A percentile compares a stretch with the other conserved stretches of the same genome.
Evolutionary conservation across 2,888 invertebrate species (phyloP).

Genomic region (Phoronis australis): DNA sequence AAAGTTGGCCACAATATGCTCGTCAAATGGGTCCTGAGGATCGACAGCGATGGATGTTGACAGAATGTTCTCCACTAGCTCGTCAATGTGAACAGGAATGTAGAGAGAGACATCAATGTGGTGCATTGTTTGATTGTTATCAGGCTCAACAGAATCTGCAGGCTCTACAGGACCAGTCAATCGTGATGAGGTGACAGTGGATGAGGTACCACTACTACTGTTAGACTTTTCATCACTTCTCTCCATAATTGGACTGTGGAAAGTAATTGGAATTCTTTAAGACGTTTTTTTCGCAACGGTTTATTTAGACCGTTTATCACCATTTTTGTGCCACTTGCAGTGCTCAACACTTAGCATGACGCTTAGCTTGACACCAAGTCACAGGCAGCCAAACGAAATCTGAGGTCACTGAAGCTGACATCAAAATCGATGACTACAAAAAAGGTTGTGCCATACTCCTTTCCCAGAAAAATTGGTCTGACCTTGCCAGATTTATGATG

Average conservation of each 20-base stretch:
- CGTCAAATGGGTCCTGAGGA: conserved; percentile 71
- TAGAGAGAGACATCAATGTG: conserved; percentile 36
- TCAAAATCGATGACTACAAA: too few relatives aligned
- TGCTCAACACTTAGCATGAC: too few relatives aligned
- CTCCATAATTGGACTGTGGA: conserved; percentile 46
- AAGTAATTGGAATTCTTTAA: background rate
- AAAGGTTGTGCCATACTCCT: too few relatives aligned
- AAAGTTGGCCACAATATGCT: conserved; percentile 64
- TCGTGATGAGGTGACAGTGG: background rate
- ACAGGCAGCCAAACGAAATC: too few relatives aligned
- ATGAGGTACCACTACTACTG: conserved; percentile 17
- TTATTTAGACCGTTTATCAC: too few relatives aligned
- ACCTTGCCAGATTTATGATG: too few relatives aligned
- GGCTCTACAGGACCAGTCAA: background rate
- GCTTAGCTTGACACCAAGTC: too few relatives aligned
- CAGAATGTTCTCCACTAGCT: conserved; percentile 23
- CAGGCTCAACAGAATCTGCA: background rate
- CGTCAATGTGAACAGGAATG: conserved; percentile 23
- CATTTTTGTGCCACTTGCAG: too few relatives aligned
- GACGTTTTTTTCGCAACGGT: too few relatives aligned
- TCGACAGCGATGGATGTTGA: conserved; percentile 35
- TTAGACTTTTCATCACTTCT: conserved; percentile 30
- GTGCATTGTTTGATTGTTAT: conserved; percentile 17
- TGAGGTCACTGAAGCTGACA: too few relatives aligned
- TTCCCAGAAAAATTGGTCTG: too few relatives aligned